Percentiles rank a stretch among this genome's conserved stretches.
Evolutionary conservation across 2,113 vertebrate genomes (phyloP).

Genomic region (Gnathonemus longibarbis): DNA sequence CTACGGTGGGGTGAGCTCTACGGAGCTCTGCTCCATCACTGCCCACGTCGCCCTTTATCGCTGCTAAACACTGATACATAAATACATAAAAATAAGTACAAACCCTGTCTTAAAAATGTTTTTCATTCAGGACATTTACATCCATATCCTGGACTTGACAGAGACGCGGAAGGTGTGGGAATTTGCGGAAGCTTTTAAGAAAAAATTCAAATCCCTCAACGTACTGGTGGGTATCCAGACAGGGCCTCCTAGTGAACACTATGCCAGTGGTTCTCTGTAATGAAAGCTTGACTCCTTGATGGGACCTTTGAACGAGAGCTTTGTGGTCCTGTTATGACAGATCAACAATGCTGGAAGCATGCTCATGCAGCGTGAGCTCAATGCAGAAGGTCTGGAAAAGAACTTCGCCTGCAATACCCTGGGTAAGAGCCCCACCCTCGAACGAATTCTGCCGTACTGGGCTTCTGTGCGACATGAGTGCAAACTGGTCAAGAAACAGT

Average conservation of each 20-base stretch:
- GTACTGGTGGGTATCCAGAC: conserved; percentile 53
- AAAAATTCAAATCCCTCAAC: conserved; percentile 64
- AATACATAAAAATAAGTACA: not conserved
- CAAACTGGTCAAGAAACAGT: not conserved
- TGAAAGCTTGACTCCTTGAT: not conserved
- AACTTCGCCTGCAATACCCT: conserved; percentile 66
- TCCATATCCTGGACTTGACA: conserved; percentile 65
- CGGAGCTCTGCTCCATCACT: no score
- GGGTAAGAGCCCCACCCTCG: conserved; percentile 44
- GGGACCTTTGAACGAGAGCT: not conserved
- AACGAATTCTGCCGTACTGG: not conserved
- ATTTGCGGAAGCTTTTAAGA: conserved; percentile 65
- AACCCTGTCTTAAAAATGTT: conserved; percentile 1
- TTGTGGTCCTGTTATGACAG: conserved; percentile 32
- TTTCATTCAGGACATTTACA: conserved; percentile 58
- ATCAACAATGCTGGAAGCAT: conserved; percentile 68
- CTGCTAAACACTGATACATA: not conserved
- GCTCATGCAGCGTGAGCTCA: conserved; percentile 62
- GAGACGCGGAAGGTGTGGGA: conserved; percentile 69
- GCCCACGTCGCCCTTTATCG: not conserved
- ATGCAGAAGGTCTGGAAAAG: conserved; percentile 62
- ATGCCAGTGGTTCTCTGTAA: not conserved
- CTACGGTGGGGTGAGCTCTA: no score
- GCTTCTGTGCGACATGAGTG: not conserved
- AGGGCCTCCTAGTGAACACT: not conserved